These are phyloP conservation scores for Monodelphis domestica DNA, from an alignment of 2,797 vertebrate genomes.

Conservation along the genomic window DNA sequence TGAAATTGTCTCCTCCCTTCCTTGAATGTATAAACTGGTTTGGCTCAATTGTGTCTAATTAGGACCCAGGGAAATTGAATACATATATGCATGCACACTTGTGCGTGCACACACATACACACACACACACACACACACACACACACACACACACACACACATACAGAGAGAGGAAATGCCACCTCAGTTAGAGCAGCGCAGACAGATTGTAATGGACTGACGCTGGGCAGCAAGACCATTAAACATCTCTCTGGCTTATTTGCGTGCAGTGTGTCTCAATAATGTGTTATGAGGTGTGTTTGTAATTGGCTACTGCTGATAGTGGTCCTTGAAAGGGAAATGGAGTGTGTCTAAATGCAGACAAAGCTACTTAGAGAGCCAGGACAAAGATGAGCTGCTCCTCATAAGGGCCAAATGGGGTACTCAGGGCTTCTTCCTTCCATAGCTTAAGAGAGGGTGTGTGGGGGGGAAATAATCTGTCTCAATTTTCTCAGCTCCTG, in stretches of 20 bases:
- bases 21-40: constrained; percentile 51
- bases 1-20: constrained; percentile 54
- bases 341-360: constrained; percentile 87
- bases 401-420: constrained; percentile 83
- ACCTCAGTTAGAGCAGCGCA: background rate
- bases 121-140: background rate
- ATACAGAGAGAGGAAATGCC: background rate
- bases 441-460: constrained; percentile 74
- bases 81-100: background rate
- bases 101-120: background rate
- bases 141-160: background rate
- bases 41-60: constrained; percentile 32
- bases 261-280: constrained; percentile 79
- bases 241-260: constrained; percentile 80
- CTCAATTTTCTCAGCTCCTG: constrained; percentile 84
- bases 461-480: constrained; percentile 79
- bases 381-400: constrained; percentile 79
- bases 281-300: constrained; percentile 86
- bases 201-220: constrained; percentile 64
- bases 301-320: constrained; percentile 82
- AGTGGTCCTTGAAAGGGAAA: constrained; percentile 86
- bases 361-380: constrained; percentile 83
- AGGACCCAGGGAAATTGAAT: constrained; percentile 61
- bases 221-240: constrained; percentile 41
- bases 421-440: constrained; percentile 80